Conservation (phyloP, 2,888 invertebrate species). For the Microctonus brassicae region DNA sequence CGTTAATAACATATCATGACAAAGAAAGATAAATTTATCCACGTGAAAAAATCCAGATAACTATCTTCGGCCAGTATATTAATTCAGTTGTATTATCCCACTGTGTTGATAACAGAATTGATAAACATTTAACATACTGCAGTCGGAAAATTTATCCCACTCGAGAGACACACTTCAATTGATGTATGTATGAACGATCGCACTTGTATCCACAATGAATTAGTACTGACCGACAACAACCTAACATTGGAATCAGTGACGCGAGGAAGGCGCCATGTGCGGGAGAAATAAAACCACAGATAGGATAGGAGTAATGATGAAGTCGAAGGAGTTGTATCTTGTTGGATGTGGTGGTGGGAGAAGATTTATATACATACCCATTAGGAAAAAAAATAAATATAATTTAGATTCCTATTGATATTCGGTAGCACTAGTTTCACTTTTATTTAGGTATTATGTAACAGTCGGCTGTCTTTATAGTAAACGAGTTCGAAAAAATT, state of each 20-base stretch:
- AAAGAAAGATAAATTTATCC: not conserved
- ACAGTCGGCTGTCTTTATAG: not conserved
- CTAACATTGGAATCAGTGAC: not conserved
- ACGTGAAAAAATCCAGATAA: not conserved
- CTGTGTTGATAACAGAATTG: not conserved
- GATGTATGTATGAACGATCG: conserved; percentile 7
- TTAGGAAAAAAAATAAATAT: not conserved
- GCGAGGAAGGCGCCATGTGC: conserved; percentile 24
- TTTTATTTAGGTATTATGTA: not conserved
- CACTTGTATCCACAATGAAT: not conserved
- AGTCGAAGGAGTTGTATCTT: not conserved
- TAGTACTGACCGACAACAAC: not conserved
- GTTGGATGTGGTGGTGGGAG: not conserved
- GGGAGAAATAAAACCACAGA: conserved; percentile 13
- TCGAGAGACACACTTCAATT: conserved; percentile 3
- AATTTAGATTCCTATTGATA: not conserved
- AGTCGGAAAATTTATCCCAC: not conserved
- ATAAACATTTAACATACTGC: not conserved
- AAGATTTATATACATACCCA: not conserved
- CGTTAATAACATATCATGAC: not conserved
- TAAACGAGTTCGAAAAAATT: not conserved
- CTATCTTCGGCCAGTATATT: not conserved
- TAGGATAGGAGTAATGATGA: conserved; percentile 8
- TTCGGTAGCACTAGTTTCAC: not conserved
- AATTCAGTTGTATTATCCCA: not conserved